Evolutionary conservation across 2,113 vertebrate genomes (phyloP).

Genomic region (Craseonycteris thonglongyai): DNA sequence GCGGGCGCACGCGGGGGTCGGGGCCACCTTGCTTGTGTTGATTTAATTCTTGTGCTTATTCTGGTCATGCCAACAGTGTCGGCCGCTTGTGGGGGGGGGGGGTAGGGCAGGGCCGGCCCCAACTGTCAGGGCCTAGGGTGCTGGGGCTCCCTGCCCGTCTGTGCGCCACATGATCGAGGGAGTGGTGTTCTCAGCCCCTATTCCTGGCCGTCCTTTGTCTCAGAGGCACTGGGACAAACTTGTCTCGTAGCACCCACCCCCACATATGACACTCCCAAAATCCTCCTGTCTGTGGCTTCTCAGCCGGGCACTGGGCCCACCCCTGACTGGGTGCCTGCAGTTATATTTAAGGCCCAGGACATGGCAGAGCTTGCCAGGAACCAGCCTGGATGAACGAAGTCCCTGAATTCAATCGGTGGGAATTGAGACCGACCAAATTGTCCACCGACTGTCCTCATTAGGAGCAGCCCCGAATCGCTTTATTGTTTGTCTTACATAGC

Average conservation of each 20-base stretch:
- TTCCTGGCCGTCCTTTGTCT: neutral
- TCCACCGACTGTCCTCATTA: no score
- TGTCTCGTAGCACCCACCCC: accelerated
- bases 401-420: no score
- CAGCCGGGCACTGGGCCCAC: accelerated
- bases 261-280: accelerated
- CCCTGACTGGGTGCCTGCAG: neutral
- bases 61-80: neutral
- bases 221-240: accelerated
- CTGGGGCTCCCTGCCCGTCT: neutral
- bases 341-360: neutral
- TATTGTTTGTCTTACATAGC: no score
- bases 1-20: accelerated
- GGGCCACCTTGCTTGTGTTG: accelerated
- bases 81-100: neutral
- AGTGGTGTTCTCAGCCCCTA: accelerated
- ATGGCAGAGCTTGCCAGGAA: no score
- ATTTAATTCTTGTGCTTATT: neutral
- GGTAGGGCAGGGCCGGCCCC: neutral
- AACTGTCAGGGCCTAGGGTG: accelerated
- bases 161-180: accelerated
- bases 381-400: no score
- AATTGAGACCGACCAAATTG: no score
- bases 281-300: no score
- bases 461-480: no score